Percentiles rank a stretch among this genome's conserved stretches.
These are phyloP conservation scores for Tangara arthus DNA, from an alignment of 2,797 vertebrate genomes.

Conservation along the genomic window DNA sequence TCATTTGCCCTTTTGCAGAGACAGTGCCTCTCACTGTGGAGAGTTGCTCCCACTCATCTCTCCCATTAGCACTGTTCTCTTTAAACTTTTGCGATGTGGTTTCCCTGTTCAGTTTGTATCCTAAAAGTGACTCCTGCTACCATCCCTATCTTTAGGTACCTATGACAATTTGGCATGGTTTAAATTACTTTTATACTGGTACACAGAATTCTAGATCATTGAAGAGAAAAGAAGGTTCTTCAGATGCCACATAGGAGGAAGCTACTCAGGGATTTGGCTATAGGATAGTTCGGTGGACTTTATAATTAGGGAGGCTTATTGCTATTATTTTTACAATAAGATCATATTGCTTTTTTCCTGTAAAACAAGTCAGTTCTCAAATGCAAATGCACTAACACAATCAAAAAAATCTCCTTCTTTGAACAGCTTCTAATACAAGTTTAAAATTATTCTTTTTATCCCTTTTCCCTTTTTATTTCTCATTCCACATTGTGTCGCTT, in stretches of 20 bases:
- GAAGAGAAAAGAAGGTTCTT: neutral
- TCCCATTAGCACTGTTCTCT: neutral
- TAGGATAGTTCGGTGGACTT: neutral
- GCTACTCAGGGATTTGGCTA: neutral
- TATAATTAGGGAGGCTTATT: neutral
- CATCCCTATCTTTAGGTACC: neutral
- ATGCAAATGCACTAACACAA: neutral
- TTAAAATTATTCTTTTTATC: neutral
- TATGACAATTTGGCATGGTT: neutral
- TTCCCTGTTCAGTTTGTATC: neutral
- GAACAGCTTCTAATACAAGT: neutral
- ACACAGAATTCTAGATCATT: neutral
- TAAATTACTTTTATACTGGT: neutral
- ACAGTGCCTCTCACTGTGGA: neutral
- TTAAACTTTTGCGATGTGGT: neutral
- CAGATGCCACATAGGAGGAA: neutral
- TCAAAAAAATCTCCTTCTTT: conserved; percentile 8
- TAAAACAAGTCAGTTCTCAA: neutral
- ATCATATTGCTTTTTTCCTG: neutral
- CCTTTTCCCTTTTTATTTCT: neutral
- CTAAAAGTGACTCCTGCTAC: neutral
- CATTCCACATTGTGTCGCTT: conserved; percentile 4
- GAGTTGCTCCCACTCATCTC: neutral
- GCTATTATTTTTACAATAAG: neutral
- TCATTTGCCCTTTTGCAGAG: neutral